Percentiles rank a stretch among this genome's conserved stretches.
Evolutionary conservation across 2,113 vertebrate genomes (phyloP).

Genomic region (Seriola rivoliana): DNA sequence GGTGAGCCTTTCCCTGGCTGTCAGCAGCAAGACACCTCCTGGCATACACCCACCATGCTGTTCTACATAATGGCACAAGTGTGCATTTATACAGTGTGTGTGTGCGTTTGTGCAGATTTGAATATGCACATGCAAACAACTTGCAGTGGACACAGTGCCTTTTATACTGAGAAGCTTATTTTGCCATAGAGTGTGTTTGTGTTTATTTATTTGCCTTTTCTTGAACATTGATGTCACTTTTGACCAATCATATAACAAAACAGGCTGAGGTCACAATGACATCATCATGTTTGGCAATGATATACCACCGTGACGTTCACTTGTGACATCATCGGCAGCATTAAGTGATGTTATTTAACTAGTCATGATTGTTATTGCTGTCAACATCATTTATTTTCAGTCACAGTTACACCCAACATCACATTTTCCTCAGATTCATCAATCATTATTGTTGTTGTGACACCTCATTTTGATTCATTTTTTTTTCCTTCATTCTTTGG

Average conservation of each 20-base stretch:
- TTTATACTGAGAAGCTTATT: not conserved
- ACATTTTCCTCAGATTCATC: too few relatives aligned
- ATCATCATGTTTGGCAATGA: constrained; percentile 24
- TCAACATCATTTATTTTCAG: not conserved
- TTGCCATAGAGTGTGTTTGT: not conserved
- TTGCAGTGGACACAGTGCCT: not conserved
- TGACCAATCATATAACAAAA: not conserved
- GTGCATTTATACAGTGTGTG: not conserved
- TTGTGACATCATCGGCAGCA: constrained; percentile 23
- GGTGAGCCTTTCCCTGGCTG: constrained; percentile 66
- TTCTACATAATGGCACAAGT: not conserved
- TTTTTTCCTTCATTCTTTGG: too few relatives aligned
- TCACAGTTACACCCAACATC: not conserved
- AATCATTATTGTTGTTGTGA: too few relatives aligned
- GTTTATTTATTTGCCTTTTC: not conserved
- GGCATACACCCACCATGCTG: constrained; percentile 27
- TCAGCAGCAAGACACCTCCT: constrained; percentile 45
- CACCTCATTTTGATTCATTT: too few relatives aligned
- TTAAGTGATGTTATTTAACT: not conserved
- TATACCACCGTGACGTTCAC: not conserved
- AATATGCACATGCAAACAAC: not conserved
- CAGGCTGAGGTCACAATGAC: constrained; percentile 48
- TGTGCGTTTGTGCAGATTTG: not conserved
- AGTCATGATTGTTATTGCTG: too few relatives aligned
- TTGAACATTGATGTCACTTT: constrained; percentile 21